Evolutionary conservation across 2,113 vertebrate species (phyloP).

Genomic region (Notarius lentiginosus): DNA sequence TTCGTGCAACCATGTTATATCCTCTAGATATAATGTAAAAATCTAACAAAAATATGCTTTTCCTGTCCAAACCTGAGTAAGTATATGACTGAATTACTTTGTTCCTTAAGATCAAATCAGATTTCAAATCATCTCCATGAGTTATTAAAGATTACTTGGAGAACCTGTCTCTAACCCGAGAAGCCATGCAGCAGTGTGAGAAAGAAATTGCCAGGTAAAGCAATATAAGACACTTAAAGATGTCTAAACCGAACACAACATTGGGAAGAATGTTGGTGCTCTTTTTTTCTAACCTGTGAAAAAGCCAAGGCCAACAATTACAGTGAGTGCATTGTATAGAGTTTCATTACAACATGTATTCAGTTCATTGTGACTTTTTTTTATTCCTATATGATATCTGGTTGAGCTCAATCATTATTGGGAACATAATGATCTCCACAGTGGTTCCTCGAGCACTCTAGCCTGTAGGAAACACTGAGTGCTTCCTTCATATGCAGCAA

Average conservation of each 20-base stretch:
- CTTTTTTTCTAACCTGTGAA: conserved; percentile 19
- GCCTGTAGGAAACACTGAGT: neutral
- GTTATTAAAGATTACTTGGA: conserved; percentile 25
- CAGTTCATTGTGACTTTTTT: neutral
- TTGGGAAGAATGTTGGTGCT: neutral
- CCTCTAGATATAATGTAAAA: neutral
- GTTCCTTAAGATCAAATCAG: conserved; percentile 34
- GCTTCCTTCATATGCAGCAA: neutral
- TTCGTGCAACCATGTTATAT: too few species aligned
- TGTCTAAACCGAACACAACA: conserved; percentile 41
- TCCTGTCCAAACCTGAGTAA: conserved; percentile 25
- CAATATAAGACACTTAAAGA: conserved; percentile 27
- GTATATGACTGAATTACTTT: conserved; percentile 54
- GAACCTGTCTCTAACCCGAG: neutral
- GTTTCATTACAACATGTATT: neutral
- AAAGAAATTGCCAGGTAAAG: conserved; percentile 9
- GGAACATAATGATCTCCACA: neutral
- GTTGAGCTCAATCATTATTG: neutral
- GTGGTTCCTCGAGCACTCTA: neutral
- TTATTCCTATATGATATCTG: neutral
- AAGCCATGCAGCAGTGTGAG: neutral
- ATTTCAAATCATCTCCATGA: conserved; percentile 26
- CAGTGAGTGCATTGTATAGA: neutral
- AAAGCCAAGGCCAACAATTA: neutral
- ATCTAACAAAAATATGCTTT: conserved; percentile 19